Base-by-base conservation (phyloP, 1,140 invertebrate genomes). In the Zaprionus nigranus region DNA sequence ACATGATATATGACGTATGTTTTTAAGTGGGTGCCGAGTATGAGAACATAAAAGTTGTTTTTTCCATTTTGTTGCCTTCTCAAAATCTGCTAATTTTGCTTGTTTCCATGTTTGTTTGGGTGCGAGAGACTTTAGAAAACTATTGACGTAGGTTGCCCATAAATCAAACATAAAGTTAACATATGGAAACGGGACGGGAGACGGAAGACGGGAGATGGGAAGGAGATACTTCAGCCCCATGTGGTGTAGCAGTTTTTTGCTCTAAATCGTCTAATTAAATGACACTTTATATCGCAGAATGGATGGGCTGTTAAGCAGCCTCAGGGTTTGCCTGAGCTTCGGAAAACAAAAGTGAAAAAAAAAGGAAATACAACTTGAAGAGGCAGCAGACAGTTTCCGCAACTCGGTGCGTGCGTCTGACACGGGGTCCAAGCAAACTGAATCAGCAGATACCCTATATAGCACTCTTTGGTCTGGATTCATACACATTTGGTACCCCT, bases 21-120 rank as follows among this genome's bases (percentile, higher is more conserved):
- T 81, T 81, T 13, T 30, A 11, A 28, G 24, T 22, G 26, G 26
- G 26, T 28, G 26, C n/a, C n/a, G n/a, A n/a, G 26, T 28, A 28
- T 28, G 26, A 28, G 26, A 28, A 28, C 26, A 28, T 28, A 28
- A 28, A 28, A 34, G 34, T 40, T 64, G 66, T 70, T 56, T 62
- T 63, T 67, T 64, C 46, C 40, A 59, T 68, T 46, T 43, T 17
- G 62, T 74, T 34, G 9, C 53, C 54, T 65, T 59, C 80, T 78
- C 72, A 78, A 17, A 46, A 46, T 46, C 84, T 88, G 81, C 84
- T 88, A 87, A 87, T 87, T 87, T 90, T 84, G 75, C 81, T 88
- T 88, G 80, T 75, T 83, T 73, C 70, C 83, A 80, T 88, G 74
- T 83, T 86, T 15, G 34, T 12, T 62, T 11, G n/a, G 49, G 22